phyloP scores from a whole-genome alignment of 2,797 vertebrate genomes.

The Epinephelus malabaricus region DNA sequence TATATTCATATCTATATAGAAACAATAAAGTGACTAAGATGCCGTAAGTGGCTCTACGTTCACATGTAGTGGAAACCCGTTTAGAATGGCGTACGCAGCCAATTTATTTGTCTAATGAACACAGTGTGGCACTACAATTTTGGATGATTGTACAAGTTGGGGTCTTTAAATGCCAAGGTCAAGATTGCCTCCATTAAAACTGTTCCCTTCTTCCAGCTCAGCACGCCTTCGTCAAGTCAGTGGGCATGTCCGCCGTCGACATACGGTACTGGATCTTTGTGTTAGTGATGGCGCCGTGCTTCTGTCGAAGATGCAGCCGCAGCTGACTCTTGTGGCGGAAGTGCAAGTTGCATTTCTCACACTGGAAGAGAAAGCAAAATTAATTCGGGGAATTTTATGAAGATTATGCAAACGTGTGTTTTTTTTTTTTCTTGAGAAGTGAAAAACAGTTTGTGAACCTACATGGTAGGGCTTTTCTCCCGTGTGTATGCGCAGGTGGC shows the following conservation, averaged over 20 bases:
- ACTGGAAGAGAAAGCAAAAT: conserved; percentile 81
- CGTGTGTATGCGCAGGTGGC: conserved; percentile 98
- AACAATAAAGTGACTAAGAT: conserved; percentile 89
- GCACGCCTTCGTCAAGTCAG: conserved; percentile 94
- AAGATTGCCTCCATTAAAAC: conserved; percentile 65
- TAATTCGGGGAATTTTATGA: neutral
- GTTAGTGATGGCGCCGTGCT: conserved; percentile 99
- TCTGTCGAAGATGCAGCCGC: conserved; percentile 96
- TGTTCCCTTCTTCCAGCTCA: conserved; percentile 76
- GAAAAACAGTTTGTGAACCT: conserved; percentile 62
- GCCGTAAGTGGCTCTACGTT: conserved; percentile 84
- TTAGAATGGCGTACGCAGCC: conserved; percentile 83
- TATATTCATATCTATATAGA: conserved; percentile 82
- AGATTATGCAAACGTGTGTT: too few relatives aligned
- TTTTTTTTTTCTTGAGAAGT: neutral
- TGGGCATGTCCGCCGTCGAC: conserved; percentile 89
- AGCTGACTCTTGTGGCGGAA: conserved; percentile 99
- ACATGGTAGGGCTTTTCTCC: conserved; percentile 99
- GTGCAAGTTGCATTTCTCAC: conserved; percentile 99
- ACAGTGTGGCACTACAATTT: conserved; percentile 90
- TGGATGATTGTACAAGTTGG: conserved; percentile 87
- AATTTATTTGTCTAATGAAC: conserved; percentile 79
- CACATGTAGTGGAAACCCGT: conserved; percentile 90
- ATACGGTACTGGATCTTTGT: conserved; percentile 98
- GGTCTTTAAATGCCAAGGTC: conserved; percentile 83